Evolutionary conservation across 1,140 invertebrate species (phyloP).

Genomic region (Musca vetustissima): DNA sequence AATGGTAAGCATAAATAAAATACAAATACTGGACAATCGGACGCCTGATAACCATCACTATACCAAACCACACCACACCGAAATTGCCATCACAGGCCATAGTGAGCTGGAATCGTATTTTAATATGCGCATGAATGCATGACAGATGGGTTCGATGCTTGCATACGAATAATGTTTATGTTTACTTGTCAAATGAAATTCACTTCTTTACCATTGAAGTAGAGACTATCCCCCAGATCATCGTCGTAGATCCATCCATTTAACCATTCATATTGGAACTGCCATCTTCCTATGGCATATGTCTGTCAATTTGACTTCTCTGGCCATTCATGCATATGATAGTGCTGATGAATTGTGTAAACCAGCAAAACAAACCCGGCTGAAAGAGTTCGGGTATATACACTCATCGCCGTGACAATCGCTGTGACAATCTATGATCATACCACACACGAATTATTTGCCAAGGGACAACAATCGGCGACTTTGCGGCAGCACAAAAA

Average conservation of each 20-base stretch:
- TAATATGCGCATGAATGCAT: conserved; percentile 26
- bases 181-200: no score
- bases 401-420: neutral
- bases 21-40: neutral
- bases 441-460: conserved; percentile 22
- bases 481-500: no score
- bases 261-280: no score
- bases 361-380: no score
- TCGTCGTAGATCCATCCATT: no score
- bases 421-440: conserved; percentile 21
- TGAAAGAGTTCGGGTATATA: no score
- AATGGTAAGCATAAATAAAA: conserved; percentile 14
- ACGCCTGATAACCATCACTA: no score
- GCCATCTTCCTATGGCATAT: no score
- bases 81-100: no score
- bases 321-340: neutral
- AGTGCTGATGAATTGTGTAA: neutral
- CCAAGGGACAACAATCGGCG: neutral
- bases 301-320: no score
- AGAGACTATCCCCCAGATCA: no score
- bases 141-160: conserved; percentile 16
- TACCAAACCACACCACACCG: neutral
- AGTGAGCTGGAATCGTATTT: neutral
- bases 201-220: no score
- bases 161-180: conserved; percentile 10